Conservation (phyloP, 2,888 invertebrate species). For the Arenicola marina region DNA sequence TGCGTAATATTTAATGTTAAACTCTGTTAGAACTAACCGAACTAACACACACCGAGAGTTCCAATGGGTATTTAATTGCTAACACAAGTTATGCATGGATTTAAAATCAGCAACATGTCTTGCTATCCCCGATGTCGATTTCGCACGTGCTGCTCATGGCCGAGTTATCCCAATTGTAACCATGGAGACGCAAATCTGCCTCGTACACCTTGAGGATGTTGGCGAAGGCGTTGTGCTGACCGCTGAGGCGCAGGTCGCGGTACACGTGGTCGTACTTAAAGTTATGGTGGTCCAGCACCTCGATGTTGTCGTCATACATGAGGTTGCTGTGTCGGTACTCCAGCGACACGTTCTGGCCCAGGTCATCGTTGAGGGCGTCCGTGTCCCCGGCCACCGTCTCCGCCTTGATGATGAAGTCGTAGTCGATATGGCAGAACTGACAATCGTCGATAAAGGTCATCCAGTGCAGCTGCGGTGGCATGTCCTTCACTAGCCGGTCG, state of each 20-base stretch:
- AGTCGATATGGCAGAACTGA: not conserved
- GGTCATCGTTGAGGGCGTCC: not conserved
- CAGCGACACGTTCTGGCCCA: not conserved
- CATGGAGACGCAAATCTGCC: not conserved
- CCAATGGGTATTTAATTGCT: too few relatives aligned
- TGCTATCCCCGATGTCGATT: too few relatives aligned
- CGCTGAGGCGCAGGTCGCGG: not conserved
- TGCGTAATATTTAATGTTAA: too few relatives aligned
- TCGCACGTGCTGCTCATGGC: not conserved
- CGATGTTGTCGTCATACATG: not conserved
- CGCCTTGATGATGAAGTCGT: constrained; percentile 3
- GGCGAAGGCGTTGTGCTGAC: not conserved
- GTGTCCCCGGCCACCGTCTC: not conserved
- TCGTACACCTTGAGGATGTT: not conserved
- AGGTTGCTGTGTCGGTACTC: not conserved
- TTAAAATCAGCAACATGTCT: too few relatives aligned
- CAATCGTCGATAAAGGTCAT: not conserved
- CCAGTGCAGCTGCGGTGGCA: constrained; percentile 1
- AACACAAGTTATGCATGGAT: too few relatives aligned
- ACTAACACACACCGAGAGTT: too few relatives aligned
- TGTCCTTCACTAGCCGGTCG: not conserved
- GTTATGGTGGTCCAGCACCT: not conserved
- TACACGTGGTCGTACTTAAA: constrained; percentile 4
- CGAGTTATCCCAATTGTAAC: not conserved
- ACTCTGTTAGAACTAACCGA: too few relatives aligned